These are phyloP conservation scores for Anaspis maculata DNA, from an alignment of 2,888 invertebrate species.

Conservation along the genomic window DNA sequence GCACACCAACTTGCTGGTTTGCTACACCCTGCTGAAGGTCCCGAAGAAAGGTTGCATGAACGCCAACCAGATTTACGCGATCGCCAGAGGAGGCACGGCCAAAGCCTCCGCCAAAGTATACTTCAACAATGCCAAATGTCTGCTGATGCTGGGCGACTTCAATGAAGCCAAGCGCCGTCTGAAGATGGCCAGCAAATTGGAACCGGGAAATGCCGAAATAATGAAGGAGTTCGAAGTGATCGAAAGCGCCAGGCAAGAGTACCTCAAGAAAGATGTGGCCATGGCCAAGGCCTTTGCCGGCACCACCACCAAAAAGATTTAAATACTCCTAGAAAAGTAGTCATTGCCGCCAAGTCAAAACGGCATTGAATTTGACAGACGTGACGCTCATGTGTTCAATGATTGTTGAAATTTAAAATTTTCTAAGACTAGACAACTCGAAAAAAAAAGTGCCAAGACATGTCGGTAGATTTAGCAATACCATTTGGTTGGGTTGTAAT, in stretches of 20 bases:
- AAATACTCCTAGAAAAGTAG: too few relatives aligned
- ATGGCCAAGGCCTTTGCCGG: slow-evolving; percentile 29
- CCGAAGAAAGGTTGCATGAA: slow-evolving; percentile 56
- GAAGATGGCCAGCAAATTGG: slow-evolving; percentile 45
- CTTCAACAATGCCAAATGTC: slow-evolving; percentile 61
- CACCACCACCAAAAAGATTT: too few relatives aligned
- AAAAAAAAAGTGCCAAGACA: too few relatives aligned
- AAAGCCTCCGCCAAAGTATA: slow-evolving; percentile 54
- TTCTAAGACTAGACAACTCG: too few relatives aligned
- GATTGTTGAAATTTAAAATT: too few relatives aligned
- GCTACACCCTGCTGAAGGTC: slow-evolving; percentile 55
- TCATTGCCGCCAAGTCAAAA: too few relatives aligned
- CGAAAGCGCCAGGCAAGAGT: slow-evolving; percentile 33
- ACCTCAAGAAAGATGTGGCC: slow-evolving; percentile 25
- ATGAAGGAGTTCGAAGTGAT: slow-evolving; percentile 47
- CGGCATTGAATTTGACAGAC: too few relatives aligned
- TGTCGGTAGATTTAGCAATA: too few relatives aligned
- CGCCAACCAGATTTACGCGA: slow-evolving; percentile 50
- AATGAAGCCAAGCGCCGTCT: slow-evolving; percentile 49
- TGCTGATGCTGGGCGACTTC: slow-evolving; percentile 55
- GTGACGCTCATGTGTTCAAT: too few relatives aligned
- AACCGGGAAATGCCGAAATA: slow-evolving; percentile 49
- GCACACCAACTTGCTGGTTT: slow-evolving; percentile 64
- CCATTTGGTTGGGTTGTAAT: too few relatives aligned
- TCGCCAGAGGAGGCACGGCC: slow-evolving; percentile 45